phyloP scores from a whole-genome alignment of 2,113 vertebrate species.

The Calyptommatus sinebrachiatus region DNA sequence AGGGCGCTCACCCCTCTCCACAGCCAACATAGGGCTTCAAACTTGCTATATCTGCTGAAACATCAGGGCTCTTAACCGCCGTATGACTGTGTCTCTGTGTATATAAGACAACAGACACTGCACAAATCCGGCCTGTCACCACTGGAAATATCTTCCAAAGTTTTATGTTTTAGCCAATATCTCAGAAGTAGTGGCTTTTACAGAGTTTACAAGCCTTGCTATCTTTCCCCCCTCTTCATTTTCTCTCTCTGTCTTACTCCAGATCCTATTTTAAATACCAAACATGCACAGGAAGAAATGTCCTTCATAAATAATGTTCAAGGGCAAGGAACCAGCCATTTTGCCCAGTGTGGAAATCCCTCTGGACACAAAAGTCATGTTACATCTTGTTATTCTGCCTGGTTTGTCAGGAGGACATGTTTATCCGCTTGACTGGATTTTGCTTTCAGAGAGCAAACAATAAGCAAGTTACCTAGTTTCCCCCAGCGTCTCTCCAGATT shows the following conservation, averaged over 20 bases:
- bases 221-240: not conserved
- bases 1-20: too few species aligned
- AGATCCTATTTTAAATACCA: constrained; percentile 1
- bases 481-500: constrained; percentile 7
- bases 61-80: too few species aligned
- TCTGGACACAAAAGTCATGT: constrained; percentile 12
- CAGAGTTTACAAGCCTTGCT: not conserved
- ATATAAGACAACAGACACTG: too few species aligned
- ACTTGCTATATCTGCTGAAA: too few species aligned
- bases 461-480: constrained; percentile 5
- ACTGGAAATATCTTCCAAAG: too few species aligned
- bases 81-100: too few species aligned
- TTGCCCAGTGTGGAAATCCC: not conserved
- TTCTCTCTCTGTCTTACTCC: too few species aligned
- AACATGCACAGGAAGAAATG: constrained; percentile 1
- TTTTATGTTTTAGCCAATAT: not conserved
- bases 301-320: constrained; percentile 28
- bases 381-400: constrained; percentile 24
- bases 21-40: too few species aligned
- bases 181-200: not conserved
- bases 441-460: not conserved
- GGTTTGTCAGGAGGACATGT: constrained; percentile 20
- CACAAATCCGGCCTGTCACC: too few species aligned
- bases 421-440: constrained; percentile 19
- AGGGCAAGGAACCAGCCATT: constrained; percentile 12